Evolutionary conservation across 2,113 vertebrate species (phyloP).

Genomic region (Neogale vison): DNA sequence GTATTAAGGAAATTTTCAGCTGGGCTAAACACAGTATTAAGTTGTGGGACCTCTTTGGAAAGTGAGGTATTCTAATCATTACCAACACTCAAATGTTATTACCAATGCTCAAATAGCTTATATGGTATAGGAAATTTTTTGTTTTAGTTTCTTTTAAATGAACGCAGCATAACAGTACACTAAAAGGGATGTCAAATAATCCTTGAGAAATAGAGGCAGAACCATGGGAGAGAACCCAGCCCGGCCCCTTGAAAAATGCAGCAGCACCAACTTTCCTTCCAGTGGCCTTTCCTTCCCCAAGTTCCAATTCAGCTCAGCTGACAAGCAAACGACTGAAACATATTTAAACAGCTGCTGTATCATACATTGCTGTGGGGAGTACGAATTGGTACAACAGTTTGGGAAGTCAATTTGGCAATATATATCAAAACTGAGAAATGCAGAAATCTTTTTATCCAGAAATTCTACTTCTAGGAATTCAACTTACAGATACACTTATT

Average conservation of each 20-base stretch:
- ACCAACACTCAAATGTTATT: background rate
- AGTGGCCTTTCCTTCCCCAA: background rate
- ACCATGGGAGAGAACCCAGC: background rate
- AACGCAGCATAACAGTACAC: background rate
- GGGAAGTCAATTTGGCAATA: background rate
- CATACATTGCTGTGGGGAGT: background rate
- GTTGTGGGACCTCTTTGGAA: background rate
- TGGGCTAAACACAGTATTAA: background rate
- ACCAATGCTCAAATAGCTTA: background rate
- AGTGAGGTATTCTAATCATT: background rate
- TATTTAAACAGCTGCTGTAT: background rate
- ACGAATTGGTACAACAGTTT: background rate
- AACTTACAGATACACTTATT: background rate
- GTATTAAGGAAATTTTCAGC: constrained; percentile 6
- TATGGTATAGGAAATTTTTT: background rate
- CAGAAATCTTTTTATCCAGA: background rate
- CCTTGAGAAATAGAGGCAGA: background rate
- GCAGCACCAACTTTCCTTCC: background rate
- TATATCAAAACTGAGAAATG: constrained; percentile 4
- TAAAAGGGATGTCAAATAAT: background rate
- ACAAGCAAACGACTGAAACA: background rate
- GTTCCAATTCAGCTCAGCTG: background rate
- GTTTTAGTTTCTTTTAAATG: background rate
- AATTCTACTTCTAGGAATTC: constrained; percentile 12
- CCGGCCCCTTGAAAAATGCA: background rate